Conservation (phyloP, 2,797 vertebrate genomes). For the Sebastes jordani region DNA sequence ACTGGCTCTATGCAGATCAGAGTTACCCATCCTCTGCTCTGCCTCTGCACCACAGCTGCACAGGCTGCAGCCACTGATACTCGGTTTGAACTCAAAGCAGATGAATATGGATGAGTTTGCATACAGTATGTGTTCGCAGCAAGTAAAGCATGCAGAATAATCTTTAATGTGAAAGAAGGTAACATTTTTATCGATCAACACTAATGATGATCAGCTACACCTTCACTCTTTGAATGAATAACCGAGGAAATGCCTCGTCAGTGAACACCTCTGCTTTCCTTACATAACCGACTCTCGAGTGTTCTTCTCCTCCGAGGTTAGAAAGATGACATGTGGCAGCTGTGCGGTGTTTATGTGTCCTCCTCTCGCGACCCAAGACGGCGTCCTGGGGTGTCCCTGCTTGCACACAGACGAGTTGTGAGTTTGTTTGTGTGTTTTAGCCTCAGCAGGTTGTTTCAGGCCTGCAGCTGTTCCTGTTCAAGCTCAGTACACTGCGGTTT, state of each 20-base stretch:
- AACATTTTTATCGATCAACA: too few species aligned
- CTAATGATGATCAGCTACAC: background rate
- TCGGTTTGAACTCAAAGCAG: background rate
- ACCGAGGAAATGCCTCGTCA: slow-evolving; percentile 12
- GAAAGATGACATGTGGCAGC: slow-evolving; percentile 77
- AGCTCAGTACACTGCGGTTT: slow-evolving; percentile 64
- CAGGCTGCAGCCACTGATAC: slow-evolving; percentile 31
- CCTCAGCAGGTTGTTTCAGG: slow-evolving; percentile 73
- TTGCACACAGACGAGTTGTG: slow-evolving; percentile 70
- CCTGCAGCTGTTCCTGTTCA: slow-evolving; percentile 80
- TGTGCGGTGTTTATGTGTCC: slow-evolving; percentile 82
- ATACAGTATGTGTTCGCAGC: background rate
- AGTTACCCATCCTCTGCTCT: slow-evolving; percentile 43
- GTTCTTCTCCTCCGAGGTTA: slow-evolving; percentile 38
- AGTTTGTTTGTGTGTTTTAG: slow-evolving; percentile 84
- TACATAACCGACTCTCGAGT: slow-evolving; percentile 50
- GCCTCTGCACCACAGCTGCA: slow-evolving; percentile 52
- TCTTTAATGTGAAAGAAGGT: background rate
- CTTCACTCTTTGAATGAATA: slow-evolving; percentile 9
- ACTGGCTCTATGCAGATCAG: slow-evolving; percentile 64
- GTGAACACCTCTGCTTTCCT: slow-evolving; percentile 44
- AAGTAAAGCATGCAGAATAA: background rate
- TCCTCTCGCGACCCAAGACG: slow-evolving; percentile 67
- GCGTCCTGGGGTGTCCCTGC: slow-evolving; percentile 73
- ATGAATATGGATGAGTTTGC: slow-evolving; percentile 12